Percentiles rank a stretch among this genome's conserved stretches.
Conservation (phyloP, 2,888 invertebrate species). For the Drosophila acutilabella region DNA sequence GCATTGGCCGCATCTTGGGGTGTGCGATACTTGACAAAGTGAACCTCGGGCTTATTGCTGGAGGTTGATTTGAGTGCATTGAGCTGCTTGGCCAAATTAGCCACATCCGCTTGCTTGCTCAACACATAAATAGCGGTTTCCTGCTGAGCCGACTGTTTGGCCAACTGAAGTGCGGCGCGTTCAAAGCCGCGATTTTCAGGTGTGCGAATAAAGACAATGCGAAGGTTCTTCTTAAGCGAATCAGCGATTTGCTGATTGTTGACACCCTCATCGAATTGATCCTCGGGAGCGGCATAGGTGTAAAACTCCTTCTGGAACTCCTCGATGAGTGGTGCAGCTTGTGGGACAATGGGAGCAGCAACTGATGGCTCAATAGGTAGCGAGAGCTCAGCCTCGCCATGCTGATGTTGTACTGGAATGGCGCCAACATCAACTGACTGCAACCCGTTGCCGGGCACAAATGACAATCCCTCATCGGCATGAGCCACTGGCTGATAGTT, state of each 20-base stretch:
- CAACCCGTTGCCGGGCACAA: conserved; percentile 41
- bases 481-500: conserved; percentile 76
- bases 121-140: conserved; percentile 83
- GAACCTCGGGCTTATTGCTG: conserved; percentile 81
- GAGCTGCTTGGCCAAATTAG: conserved; percentile 76
- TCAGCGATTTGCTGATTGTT: conserved; percentile 65
- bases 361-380: conserved; percentile 55
- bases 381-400: conserved; percentile 67
- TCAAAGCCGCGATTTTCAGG: conserved; percentile 81
- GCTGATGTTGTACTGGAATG: conserved; percentile 23
- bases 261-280: conserved; percentile 72
- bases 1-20: conserved; percentile 82
- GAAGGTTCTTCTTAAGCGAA: conserved; percentile 78
- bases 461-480: conserved; percentile 60
- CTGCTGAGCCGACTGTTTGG: conserved; percentile 77
- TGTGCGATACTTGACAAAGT: conserved; percentile 83
- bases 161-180: conserved; percentile 75
- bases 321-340: conserved; percentile 58
- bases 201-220: conserved; percentile 82
- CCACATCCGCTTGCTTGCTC: conserved; percentile 78
- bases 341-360: conserved; percentile 41
- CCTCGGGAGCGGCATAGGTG: conserved; percentile 82
- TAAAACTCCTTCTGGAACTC: conserved; percentile 82
- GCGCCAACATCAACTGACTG: conserved; percentile 3
- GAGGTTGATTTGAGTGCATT: conserved; percentile 67